Evolutionary conservation across 2,888 invertebrate genomes (phyloP).

Genomic region (Drosophila atroscutellata): DNA sequence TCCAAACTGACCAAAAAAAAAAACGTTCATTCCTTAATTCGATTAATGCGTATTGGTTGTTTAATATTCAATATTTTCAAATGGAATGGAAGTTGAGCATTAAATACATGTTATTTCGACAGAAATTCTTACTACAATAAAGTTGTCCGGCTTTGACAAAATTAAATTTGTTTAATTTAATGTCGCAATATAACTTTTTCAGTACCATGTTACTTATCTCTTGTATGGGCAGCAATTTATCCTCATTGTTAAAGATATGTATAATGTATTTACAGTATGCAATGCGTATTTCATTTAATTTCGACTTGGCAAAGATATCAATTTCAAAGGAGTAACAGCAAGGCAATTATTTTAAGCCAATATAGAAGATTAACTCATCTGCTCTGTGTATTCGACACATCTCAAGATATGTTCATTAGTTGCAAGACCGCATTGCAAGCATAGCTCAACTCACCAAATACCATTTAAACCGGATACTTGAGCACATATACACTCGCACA

Average conservation of each 20-base stretch:
- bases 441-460: slow-evolving; percentile 36
- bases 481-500: neutral
- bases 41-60: neutral
- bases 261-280: no score
- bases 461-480: slow-evolving; percentile 37
- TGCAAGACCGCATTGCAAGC: slow-evolving; percentile 29
- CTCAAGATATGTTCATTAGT: slow-evolving; percentile 42
- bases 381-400: slow-evolving; percentile 17
- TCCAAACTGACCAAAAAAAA: neutral
- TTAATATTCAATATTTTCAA: neutral
- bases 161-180: neutral
- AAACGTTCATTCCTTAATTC: neutral
- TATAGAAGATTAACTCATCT: neutral
- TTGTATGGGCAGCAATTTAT: neutral
- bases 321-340: neutral
- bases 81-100: neutral
- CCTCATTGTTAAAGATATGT: neutral
- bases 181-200: neutral
- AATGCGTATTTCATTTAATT: neutral
- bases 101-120: neutral
- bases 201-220: neutral
- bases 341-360: neutral
- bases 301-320: neutral
- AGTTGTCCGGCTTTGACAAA: neutral
- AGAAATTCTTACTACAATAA: no score